Evolutionary conservation across 2,797 vertebrate genomes (phyloP).

Genomic region (Chrysocyon brachyurus): DNA sequence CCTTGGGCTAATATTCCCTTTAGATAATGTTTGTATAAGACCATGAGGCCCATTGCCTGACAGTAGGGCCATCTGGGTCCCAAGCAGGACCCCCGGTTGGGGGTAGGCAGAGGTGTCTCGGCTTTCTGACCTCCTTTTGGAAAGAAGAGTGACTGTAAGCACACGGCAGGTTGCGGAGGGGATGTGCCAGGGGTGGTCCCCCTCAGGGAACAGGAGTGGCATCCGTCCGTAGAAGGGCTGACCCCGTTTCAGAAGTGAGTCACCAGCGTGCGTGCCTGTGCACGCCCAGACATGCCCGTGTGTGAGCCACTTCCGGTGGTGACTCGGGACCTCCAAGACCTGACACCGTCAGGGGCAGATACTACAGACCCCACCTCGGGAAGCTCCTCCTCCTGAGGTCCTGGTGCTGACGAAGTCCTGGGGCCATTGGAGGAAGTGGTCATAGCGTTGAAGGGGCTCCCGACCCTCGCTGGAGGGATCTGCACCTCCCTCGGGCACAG

Average conservation of each 20-base stretch:
- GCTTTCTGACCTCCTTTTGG: not conserved
- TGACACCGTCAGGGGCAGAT: too few species aligned
- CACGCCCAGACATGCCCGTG: accelerated
- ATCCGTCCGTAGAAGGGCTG: not conserved
- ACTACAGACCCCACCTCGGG: not conserved
- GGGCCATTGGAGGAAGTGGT: not conserved
- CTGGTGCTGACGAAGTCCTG: not conserved
- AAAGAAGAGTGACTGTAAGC: not conserved
- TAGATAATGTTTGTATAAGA: not conserved
- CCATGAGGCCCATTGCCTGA: not conserved
- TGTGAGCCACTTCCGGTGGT: not conserved
- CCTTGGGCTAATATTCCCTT: not conserved
- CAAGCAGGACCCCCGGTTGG: not conserved
- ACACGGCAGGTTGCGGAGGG: not conserved
- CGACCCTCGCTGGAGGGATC: not conserved
- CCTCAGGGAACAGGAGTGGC: not conserved
- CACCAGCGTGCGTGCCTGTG: not conserved
- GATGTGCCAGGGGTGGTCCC: not conserved
- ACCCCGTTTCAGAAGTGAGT: not conserved
- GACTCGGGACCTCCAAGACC: not conserved
- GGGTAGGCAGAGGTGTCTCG: not conserved
- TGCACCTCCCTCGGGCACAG: not conserved
- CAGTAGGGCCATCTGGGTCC: not conserved
- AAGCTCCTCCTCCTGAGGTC: not conserved
- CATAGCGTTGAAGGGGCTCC: not conserved